These are phyloP conservation scores for Drosophila pandora DNA, from an alignment of 1,140 invertebrate species.

Conservation along the genomic window DNA sequence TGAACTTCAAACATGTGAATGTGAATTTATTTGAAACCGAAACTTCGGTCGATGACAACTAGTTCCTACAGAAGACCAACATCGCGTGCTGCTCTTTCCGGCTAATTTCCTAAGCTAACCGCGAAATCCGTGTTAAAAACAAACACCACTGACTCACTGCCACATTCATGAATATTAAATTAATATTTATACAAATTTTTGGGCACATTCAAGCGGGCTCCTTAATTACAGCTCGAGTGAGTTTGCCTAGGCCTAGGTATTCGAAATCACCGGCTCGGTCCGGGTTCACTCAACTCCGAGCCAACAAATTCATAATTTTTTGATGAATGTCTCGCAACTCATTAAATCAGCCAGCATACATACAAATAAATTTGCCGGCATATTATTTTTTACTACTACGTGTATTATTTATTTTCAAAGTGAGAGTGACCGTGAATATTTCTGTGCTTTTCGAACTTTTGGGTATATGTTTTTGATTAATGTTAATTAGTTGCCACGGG, in stretches of 20 bases:
- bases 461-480: slow-evolving; percentile 62
- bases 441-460: slow-evolving; percentile 36
- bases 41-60: slow-evolving; percentile 28
- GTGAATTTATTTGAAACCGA: slow-evolving; percentile 1
- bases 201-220: slow-evolving; percentile 43
- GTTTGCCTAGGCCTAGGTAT: slow-evolving; percentile 31
- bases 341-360: slow-evolving; percentile 59
- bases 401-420: slow-evolving; percentile 39
- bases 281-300: slow-evolving; percentile 63
- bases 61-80: slow-evolving; percentile 30
- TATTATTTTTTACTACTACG: slow-evolving; percentile 1
- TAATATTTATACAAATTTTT: slow-evolving; percentile 34
- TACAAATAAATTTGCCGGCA: slow-evolving; percentile 36
- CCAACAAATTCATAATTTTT: slow-evolving; percentile 43
- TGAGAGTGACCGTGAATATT: slow-evolving; percentile 75
- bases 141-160: slow-evolving; percentile 47
- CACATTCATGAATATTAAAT: slow-evolving; percentile 59
- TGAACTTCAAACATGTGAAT: slow-evolving; percentile 6
- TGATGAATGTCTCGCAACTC: slow-evolving; percentile 72
- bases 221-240: slow-evolving; percentile 65
- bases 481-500: slow-evolving; percentile 58
- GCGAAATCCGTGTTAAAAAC: slow-evolving; percentile 49
- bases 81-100: slow-evolving; percentile 64
- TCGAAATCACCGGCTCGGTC: slow-evolving; percentile 36
- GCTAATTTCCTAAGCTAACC: slow-evolving; percentile 28